Conservation (phyloP, 2,888 invertebrate species). For the Dicycla oo region DNA sequence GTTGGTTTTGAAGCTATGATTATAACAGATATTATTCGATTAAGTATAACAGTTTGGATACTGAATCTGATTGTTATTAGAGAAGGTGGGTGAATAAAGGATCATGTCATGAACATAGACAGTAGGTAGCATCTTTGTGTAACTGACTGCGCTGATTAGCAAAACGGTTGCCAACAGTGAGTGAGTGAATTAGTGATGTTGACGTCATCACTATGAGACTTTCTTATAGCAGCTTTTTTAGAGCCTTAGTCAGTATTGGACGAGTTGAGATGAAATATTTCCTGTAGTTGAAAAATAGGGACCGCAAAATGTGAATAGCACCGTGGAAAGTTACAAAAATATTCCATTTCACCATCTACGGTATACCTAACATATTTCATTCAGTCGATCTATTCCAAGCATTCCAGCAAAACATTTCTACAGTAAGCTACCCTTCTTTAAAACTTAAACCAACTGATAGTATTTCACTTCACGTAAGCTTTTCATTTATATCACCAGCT, state of each 20-base stretch:
- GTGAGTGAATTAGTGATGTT: background rate
- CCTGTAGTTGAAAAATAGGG: background rate
- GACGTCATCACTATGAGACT: too few relatives aligned
- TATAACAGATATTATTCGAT: constrained; percentile 25
- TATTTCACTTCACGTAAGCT: background rate
- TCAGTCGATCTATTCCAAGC: background rate
- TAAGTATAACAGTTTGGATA: background rate
- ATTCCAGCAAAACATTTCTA: background rate
- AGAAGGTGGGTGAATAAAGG: background rate
- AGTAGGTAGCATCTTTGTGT: background rate
- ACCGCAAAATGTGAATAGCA: background rate
- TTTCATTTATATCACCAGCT: background rate
- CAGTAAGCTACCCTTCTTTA: background rate
- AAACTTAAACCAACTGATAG: background rate
- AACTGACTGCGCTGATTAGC: background rate
- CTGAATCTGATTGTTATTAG: background rate
- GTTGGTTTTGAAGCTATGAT: constrained; percentile 63
- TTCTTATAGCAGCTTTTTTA: background rate
- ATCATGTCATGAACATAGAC: background rate
- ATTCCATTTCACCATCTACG: background rate
- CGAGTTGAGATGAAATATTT: background rate
- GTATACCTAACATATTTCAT: background rate
- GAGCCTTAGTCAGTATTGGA: background rate
- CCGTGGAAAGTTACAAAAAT: background rate
- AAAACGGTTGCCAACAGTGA: too few relatives aligned